Evolutionary conservation across 2,113 vertebrate genomes (phyloP).

Genomic region (Dipodomys stephensi): DNA sequence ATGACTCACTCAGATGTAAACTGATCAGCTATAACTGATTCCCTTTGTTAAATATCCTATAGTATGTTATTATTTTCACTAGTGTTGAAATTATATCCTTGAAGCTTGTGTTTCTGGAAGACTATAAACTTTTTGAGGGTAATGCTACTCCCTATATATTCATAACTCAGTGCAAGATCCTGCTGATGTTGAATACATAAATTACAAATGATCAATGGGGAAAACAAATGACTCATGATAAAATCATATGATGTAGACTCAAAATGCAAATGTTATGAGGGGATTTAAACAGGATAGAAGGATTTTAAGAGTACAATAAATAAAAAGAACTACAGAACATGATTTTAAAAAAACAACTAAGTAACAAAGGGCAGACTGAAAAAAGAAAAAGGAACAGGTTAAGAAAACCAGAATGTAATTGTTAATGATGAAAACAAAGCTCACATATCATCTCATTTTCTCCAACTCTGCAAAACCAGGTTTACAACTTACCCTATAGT

Average conservation of each 20-base stretch:
- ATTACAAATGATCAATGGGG: background rate
- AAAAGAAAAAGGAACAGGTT: background rate
- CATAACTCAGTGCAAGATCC: too few relatives aligned
- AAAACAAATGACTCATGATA: background rate
- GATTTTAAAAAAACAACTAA: background rate
- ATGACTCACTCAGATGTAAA: background rate
- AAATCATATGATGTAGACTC: background rate
- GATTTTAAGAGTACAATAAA: background rate
- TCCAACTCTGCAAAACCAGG: background rate
- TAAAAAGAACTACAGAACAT: background rate
- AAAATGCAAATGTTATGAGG: background rate
- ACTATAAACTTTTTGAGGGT: background rate
- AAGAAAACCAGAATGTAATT: background rate
- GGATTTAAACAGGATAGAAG: background rate
- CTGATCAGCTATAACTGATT: background rate
- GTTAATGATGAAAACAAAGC: background rate
- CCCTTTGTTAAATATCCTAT: background rate
- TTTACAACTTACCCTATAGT: background rate
- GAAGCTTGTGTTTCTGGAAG: background rate
- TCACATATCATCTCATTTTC: background rate
- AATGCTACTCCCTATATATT: accelerated
- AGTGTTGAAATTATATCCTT: background rate
- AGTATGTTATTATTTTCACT: background rate
- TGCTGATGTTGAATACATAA: background rate
- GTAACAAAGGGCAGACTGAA: background rate